Evolutionary conservation across 92 coral and sea anemone species (phyloP), one percentile per base, ranked within the genome.

Genomic region (Palythoa heliodiscus): DNA sequence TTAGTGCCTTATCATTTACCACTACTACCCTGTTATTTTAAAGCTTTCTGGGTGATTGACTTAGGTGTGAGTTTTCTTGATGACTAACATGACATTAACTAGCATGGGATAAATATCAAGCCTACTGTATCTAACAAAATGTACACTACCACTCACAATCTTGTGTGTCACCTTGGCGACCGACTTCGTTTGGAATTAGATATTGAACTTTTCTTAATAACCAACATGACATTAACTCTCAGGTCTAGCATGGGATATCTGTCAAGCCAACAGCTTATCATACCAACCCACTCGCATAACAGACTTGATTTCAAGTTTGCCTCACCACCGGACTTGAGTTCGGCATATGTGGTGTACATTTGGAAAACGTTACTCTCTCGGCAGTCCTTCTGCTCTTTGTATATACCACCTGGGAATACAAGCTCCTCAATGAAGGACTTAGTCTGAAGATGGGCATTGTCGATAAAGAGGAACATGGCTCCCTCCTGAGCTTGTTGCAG

Each of bases 371-470:
- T 88, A 77, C 88, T 96, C 82, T 95, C 99, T 71, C 94, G 87
- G 88, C 82, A 94, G 78, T 89, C 94, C 40, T 91, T 93, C 55
- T 88, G 87, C 53, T 96, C 95, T 40, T 75, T 83, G 86, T 92
- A 92, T 40, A 82, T 83, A 10, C 93, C 90, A 16, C 92, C 87
- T 38, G 97, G 97, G 54, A 96, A 96, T 35, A 96, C 97, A 84
- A 96, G 90, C 71, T 93, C 98, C 83, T 96, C 98, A 61, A 96
- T 95, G 58, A 96, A 96, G 48, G 87, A 84, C 83, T 95, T 96
- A 66, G 98, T 95, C 82, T 95, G 98, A 87, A 94, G 94, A 85
- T 96, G 99, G 29, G 99, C 99, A 91, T 96, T 96, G 91, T 96
- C 99, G 83, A 96, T 90, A 86, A 96, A 96, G 53, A 96, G 97